Evolutionary conservation across 2,888 invertebrate species (phyloP), one percentile per base, ranked within the genome.

Genomic region (Eugnorisma glareosa): DNA sequence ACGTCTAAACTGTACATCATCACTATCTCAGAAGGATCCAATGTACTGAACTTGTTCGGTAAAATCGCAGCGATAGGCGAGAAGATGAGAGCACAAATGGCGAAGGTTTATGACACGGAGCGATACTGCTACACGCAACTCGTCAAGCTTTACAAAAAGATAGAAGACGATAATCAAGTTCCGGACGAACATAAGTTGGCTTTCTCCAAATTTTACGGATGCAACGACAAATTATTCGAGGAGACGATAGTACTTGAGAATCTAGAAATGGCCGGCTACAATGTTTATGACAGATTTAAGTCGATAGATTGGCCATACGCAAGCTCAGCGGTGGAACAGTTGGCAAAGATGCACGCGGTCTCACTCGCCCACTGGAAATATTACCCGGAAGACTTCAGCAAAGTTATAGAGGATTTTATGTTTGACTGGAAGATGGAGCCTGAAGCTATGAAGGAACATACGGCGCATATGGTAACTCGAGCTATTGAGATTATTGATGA

Each of bases 271-370:
- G 77, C 83, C 37, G 95, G 95, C 0, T 96, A 91, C 72, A 82
- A 69, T 1, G 73, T 90, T 1, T 93, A 90, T 48, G 90, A 94
- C 51, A 91, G 95, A 74, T 89, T 93, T 18, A 88, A 91, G n/a
- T 84, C 92, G 0, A 87, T 96, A 28, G 91, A 93, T 69, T 94
- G 94, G 93, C 90, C 91, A 4, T 94, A 95, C 69, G 94, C 94
- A 0, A 82, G 89, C 0, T 81, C 90, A 0, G 91, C 93, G 0
- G 86, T 94, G 1, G 89, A 88, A 6, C 90, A 90, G 35, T 85
- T 96, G 45, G 95, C 94, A 0, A 94, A 94, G 77, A 91, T 95
- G 76, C 97, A 97, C 83, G 96, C 96, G 0, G 78, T 96, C 0
- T 95, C 96, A 0, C 90, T 93, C 31, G 94, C 92, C 0, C 89